phyloP scores from a whole-genome alignment of 2,113 vertebrate genomes.

The Pogonocichla stellata region DNA sequence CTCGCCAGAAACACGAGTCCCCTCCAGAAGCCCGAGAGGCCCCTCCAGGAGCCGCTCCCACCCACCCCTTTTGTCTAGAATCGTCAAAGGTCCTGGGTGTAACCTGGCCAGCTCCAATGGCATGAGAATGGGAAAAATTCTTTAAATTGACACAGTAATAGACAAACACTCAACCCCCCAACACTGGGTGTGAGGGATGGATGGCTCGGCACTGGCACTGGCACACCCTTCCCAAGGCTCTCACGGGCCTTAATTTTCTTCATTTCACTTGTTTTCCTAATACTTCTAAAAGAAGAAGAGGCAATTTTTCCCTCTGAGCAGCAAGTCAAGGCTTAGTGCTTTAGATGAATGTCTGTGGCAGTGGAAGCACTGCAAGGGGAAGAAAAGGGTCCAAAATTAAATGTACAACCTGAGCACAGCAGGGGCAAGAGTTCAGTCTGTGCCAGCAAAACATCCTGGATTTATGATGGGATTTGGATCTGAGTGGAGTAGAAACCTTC shows the following conservation, averaged over 20 bases:
- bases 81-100: no score
- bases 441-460: background rate
- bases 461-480: background rate
- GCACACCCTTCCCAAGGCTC: background rate
- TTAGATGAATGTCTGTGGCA: background rate
- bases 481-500: background rate
- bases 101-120: no score
- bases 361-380: background rate
- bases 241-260: background rate
- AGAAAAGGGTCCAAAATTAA: background rate
- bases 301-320: background rate
- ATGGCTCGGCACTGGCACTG: fast-evolving
- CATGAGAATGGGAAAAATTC: no score
- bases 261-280: background rate
- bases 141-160: no score
- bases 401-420: fast-evolving
- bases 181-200: background rate
- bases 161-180: no score
- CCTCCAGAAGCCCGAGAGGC: no score
- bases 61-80: no score
- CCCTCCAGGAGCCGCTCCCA: no score
- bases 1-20: no score
- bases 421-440: background rate
- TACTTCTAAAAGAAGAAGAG: background rate
- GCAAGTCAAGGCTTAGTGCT: background rate